Conservation (phyloP, 2,797 vertebrate species). For the Callimico goeldii region DNA sequence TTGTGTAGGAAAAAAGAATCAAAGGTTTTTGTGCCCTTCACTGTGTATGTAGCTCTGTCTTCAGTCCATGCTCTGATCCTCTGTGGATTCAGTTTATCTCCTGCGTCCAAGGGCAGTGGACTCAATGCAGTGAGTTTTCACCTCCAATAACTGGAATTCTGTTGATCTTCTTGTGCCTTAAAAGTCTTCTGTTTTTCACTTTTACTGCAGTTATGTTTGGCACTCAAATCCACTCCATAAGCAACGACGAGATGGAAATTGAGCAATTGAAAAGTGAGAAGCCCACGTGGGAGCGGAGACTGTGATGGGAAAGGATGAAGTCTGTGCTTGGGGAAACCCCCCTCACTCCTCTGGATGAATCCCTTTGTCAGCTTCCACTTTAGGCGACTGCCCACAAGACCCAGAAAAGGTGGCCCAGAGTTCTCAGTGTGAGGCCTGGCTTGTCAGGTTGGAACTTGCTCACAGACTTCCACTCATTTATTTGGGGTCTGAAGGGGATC, state of each 20-base stretch:
- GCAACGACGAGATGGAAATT: conserved; percentile 99
- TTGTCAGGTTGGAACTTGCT: conserved; percentile 41
- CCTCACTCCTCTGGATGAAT: conserved; percentile 97
- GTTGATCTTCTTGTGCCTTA: conserved; percentile 97
- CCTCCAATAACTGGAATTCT: conserved; percentile 97
- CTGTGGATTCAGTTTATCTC: conserved; percentile 97
- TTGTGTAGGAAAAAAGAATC: conserved; percentile 98
- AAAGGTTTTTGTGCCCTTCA: conserved; percentile 98
- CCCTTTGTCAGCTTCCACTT: conserved; percentile 95
- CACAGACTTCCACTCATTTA: conserved; percentile 74
- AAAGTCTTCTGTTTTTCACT: conserved; percentile 97
- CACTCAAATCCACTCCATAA: conserved; percentile 99
- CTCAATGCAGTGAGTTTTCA: conserved; percentile 96
- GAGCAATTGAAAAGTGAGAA: conserved; percentile 98
- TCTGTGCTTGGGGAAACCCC: conserved; percentile 94
- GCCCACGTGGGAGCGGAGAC: conserved; percentile 96
- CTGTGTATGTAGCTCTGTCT: conserved; percentile 97
- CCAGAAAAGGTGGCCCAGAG: conserved; percentile 91
- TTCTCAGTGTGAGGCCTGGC: conserved; percentile 91
- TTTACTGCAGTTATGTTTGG: conserved; percentile 99
- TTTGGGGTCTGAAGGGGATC: conserved; percentile 76
- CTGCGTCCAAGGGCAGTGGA: conserved; percentile 98
- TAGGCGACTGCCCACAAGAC: conserved; percentile 86
- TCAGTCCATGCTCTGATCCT: conserved; percentile 95
- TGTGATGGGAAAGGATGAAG: conserved; percentile 98